phyloP scores from a whole-genome alignment of 2,888 invertebrate genomes.

The Callimorpha dominula region DNA sequence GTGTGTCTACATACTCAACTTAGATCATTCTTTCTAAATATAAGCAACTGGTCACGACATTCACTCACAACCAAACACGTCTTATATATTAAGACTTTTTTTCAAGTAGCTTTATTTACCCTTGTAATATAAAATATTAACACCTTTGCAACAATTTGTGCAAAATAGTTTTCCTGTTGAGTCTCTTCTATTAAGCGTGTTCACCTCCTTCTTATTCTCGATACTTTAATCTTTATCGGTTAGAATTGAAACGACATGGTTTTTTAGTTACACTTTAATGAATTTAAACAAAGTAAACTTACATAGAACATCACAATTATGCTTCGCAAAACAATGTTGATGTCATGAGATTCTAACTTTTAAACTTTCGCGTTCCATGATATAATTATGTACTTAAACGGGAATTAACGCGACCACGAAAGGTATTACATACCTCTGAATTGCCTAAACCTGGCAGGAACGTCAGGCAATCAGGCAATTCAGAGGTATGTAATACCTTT shows the following conservation, averaged over 20 bases:
- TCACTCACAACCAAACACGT: not conserved
- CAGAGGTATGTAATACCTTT: too few relatives aligned
- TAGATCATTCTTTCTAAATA: constrained; percentile 36
- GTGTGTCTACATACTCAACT: constrained; percentile 20
- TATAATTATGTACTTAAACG: too few relatives aligned
- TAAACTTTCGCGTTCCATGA: too few relatives aligned
- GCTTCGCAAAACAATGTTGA: constrained; percentile 84
- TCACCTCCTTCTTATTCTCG: not conserved
- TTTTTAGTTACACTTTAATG: constrained; percentile 82
- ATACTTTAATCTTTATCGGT: not conserved
- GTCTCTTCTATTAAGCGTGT: not conserved
- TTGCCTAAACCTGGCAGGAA: too few relatives aligned
- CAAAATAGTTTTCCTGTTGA: not conserved
- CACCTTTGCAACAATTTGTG: not conserved
- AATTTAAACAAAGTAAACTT: constrained; percentile 83
- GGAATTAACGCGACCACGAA: too few relatives aligned
- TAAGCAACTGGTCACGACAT: constrained; percentile 18
- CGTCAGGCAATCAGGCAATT: too few relatives aligned
- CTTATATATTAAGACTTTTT: constrained; percentile 4
- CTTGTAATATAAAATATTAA: constrained; percentile 7
- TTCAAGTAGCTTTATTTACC: not conserved
- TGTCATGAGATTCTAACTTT: constrained; percentile 77
- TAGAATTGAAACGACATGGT: constrained; percentile 46
- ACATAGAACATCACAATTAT: constrained; percentile 87
- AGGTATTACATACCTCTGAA: too few relatives aligned